Percentiles rank a stretch among this genome's conserved stretches.
These are phyloP conservation scores for Dascillus cervinus DNA, from an alignment of 2,888 invertebrate species.

Conservation along the genomic window DNA sequence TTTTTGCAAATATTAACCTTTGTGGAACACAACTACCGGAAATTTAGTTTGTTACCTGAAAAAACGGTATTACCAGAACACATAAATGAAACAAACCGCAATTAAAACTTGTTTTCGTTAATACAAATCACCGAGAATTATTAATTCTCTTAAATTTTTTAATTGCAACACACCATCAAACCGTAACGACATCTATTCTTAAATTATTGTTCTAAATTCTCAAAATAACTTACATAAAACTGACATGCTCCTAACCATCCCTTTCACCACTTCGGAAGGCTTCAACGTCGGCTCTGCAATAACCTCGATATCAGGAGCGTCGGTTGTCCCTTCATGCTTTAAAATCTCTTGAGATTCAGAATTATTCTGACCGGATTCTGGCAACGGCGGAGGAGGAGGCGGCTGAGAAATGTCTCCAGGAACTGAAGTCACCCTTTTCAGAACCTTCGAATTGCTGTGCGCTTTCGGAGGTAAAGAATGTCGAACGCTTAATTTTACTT, in stretches of 20 bases:
- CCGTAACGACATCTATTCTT: no score
- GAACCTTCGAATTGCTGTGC: constrained; percentile 27
- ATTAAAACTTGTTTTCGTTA: no score
- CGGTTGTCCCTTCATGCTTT: not conserved
- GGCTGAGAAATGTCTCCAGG: constrained; percentile 47
- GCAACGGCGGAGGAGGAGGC: constrained; percentile 60
- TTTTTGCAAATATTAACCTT: no score
- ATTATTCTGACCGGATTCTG: constrained; percentile 25
- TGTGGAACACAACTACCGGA: no score
- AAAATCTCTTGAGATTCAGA: constrained; percentile 4
- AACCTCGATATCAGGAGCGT: constrained; percentile 42
- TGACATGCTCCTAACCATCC: constrained; percentile 51
- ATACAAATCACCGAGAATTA: no score
- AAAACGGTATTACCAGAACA: no score
- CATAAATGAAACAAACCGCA: no score
- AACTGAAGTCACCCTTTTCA: constrained; percentile 53
- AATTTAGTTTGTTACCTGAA: no score
- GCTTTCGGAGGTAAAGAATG: constrained; percentile 35
- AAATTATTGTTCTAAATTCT: no score
- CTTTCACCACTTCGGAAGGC: constrained; percentile 57
- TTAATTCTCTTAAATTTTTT: no score
- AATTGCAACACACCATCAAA: no score
- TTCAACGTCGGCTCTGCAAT: constrained; percentile 61
- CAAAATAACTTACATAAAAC: constrained; percentile 44
- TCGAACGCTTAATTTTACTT: constrained; percentile 32